Evolutionary conservation across 2,797 vertebrate genomes (phyloP).

Genomic region (Gymnopithys bicolor): DNA sequence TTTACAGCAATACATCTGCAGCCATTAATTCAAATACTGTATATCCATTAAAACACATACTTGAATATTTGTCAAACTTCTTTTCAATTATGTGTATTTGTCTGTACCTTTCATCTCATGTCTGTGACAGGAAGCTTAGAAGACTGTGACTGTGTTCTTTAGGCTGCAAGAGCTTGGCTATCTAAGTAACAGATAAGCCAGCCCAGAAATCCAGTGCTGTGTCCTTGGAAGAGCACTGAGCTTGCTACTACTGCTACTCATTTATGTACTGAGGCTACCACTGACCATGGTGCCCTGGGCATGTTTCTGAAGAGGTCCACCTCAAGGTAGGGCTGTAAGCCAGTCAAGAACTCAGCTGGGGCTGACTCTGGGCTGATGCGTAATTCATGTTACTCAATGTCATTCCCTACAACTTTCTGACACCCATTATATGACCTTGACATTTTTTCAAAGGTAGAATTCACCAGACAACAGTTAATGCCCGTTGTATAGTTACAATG

Average conservation of each 20-base stretch:
- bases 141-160: background rate
- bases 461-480: background rate
- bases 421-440: background rate
- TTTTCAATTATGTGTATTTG: slow-evolving; percentile 6
- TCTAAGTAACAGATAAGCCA: background rate
- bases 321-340: background rate
- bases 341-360: background rate
- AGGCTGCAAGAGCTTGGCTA: background rate
- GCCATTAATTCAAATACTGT: slow-evolving; percentile 11
- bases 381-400: background rate
- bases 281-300: background rate
- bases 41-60: slow-evolving; percentile 32
- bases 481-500: background rate
- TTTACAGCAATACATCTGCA: slow-evolving; percentile 64
- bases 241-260: background rate
- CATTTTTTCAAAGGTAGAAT: background rate
- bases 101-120: slow-evolving; percentile 11
- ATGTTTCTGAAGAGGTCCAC: background rate
- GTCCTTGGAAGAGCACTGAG: background rate
- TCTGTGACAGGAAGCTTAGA: background rate
- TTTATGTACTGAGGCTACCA: background rate
- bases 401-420: background rate
- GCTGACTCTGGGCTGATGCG: background rate
- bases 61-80: slow-evolving; percentile 39
- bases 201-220: background rate